phyloP scores from a whole-genome alignment of 1,140 invertebrate species.

The Pinna nobilis region DNA sequence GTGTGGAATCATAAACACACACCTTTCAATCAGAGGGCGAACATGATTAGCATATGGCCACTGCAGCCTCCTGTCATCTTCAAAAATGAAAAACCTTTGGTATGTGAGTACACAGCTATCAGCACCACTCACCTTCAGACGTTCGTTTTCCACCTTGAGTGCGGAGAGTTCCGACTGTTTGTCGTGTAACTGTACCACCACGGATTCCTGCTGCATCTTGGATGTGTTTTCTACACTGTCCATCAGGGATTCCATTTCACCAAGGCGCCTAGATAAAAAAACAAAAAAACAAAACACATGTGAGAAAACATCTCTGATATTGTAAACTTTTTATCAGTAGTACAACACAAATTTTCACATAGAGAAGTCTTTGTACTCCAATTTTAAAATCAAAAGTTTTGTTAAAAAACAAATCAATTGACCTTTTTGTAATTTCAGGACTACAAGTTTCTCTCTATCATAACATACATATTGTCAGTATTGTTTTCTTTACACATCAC shows the following conservation, averaged over 20 bases:
- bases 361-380: too few species aligned
- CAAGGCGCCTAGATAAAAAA: conserved; percentile 61
- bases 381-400: too few species aligned
- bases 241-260: conserved; percentile 66
- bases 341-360: too few species aligned
- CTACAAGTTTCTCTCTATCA: too few species aligned
- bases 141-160: conserved; percentile 67
- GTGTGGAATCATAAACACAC: too few species aligned
- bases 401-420: too few species aligned
- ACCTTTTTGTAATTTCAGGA: too few species aligned
- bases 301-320: background rate
- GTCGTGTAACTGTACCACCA: conserved; percentile 59
- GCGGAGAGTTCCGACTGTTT: conserved; percentile 59
- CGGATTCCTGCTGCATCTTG: conserved; percentile 59
- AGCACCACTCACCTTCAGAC: conserved; percentile 62
- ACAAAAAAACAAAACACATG: conserved; percentile 18
- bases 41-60: background rate
- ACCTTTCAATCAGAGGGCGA: too few species aligned
- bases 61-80: background rate
- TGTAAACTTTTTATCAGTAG: too few species aligned
- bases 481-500: too few species aligned
- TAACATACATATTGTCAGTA: too few species aligned
- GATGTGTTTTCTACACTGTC: conserved; percentile 64
- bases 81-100: background rate
- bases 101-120: background rate